Evolutionary conservation across 2,888 invertebrate genomes (phyloP), one percentile per base, ranked within the genome.

Genomic region (Sarcophaga variegata): DNA sequence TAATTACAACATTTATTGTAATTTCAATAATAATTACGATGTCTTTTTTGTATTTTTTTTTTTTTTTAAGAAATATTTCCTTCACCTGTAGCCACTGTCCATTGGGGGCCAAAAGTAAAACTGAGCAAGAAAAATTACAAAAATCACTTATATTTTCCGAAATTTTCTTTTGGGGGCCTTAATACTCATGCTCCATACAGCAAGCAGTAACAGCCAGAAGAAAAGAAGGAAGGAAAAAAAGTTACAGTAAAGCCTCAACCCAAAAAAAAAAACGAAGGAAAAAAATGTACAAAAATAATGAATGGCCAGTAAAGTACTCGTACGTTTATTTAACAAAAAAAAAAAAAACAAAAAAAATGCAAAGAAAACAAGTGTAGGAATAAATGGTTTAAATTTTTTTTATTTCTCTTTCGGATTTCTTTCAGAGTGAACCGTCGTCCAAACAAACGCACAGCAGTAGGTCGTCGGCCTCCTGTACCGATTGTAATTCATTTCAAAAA

Each of bases 401-500:
- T 67, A 45, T n/a, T 6, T 10, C n/a, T 8, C 10, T 66, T 45
- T n/a, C 5, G 12, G 12, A 14, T 67, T 22, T 20, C 62, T 47
- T 69, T 47, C 8, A 12, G 3, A 12, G 20, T 62, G n/a, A 47
- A 20, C 14, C 66, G 62, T 74, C 62, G 74, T 62, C 37, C 74
- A 54, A 82, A 82, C 72, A 83, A 84, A 82, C 79, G 84, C 87
- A 84, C 87, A 87, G 87, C 87, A 72, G 87, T 87, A 67, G 84
- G 84, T 82, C 84, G 79, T 79, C 84, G 87, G 81, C 72, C 84
- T 87, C 79, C 84, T 87, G 81, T 81, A 84, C 78, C 81, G 84
- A 76, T 71, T 81, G 87, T 84, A 87, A 84, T 87, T 87, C 87
- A 87, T 87, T 87, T 82, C 64, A 72, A 85, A 54, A 54, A 88